phyloP scores from a whole-genome alignment of 2,113 vertebrate species.

The Cyanoderma ruficeps region DNA sequence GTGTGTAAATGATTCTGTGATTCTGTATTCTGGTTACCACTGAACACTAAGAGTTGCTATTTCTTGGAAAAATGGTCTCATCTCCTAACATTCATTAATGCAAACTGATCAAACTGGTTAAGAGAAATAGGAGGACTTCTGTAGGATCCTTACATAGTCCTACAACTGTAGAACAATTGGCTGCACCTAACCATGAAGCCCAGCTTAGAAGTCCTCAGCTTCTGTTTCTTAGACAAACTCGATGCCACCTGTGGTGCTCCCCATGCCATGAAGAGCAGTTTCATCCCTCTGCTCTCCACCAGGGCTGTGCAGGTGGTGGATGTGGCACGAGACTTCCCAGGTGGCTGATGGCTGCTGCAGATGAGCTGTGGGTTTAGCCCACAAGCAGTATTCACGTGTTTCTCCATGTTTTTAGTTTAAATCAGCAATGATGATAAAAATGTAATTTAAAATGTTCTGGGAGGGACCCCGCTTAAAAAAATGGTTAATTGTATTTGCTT shows the following conservation, averaged over 20 bases:
- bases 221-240: not conserved
- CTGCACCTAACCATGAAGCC: not conserved
- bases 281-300: not conserved
- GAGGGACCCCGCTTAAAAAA: not conserved
- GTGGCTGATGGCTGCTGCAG: not conserved
- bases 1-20: not conserved
- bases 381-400: accelerated
- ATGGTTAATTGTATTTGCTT: not conserved
- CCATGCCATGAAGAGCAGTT: accelerated
- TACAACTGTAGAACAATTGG: not conserved
- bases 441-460: not conserved
- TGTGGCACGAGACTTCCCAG: accelerated
- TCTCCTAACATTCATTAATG: not conserved
- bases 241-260: accelerated
- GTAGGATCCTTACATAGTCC: not conserved
- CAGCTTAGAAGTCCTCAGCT: not conserved
- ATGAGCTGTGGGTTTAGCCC: not conserved
- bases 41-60: not conserved
- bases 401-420: not conserved
- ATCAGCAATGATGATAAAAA: not conserved
- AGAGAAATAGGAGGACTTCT: not conserved
- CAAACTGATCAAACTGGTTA: not conserved
- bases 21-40: not conserved
- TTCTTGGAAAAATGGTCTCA: not conserved
- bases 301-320: not conserved